Evolutionary conservation across 2,113 vertebrate species (phyloP).

Genomic region (cattle (Bos taurus)): ARS-UCD2.0 NC_037329.1:52899001-52899500

Average conservation of each 20-base stretch:
- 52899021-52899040: neutral
- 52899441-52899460: neutral
- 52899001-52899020: neutral
- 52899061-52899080: neutral
- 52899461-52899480: neutral
- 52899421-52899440: neutral
- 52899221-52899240: neutral
- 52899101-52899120: neutral
- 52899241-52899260: neutral
- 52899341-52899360: neutral
- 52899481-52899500: neutral
- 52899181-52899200: neutral
- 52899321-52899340: neutral
- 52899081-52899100: neutral
- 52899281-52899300: constrained; percentile 16
- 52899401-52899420: neutral
- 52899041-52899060: neutral
- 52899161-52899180: neutral
- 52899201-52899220: neutral
- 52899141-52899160: neutral
- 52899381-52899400: neutral
- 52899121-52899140: neutral
- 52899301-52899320: neutral
- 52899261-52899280: neutral
- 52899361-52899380: neutral